Evolutionary conservation across 2,888 invertebrate species (phyloP), one percentile per base, ranked within the genome.

Genomic region (Drosophila sordidula): DNA sequence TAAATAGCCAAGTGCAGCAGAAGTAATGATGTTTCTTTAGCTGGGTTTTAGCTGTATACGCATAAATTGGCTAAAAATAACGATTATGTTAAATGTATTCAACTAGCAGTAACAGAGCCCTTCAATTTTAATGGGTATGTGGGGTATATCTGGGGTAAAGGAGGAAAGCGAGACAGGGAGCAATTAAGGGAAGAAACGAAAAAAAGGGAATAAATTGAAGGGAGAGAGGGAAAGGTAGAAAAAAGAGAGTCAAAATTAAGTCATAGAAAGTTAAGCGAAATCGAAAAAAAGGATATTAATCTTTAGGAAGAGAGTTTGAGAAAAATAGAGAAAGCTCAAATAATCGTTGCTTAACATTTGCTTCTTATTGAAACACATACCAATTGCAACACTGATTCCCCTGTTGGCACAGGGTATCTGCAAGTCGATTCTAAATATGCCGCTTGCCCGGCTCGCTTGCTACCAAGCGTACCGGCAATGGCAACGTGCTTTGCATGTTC

Each of bases 401-500:
- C 3, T 9, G 9, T 3, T 29, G 12, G 4, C 6, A 9, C n/a
- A 63, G 63, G 63, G 63, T 44, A 63, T 44, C n/a, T n/a, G 42
- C 9, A 25, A 14, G 63, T 32, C 29, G 55, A 5, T 6, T n/a
- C 9, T 29, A 29, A 3, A 1, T 8, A 8, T 18, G 18, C 18
- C 18, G 18, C 1, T 2, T 18, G 18, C 18, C 18, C 18, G 18
- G 39, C 9, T 25, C 38, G 11, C 26, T 14, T 49, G 25, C 11
- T 32, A 26, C 8, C 26, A 26, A 26, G 26, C 26, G 29, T 29
- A 9, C 29, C 34, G 39, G 16, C 42, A 52, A 22, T 41, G 58
- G 56, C 49, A 70, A 82, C 81, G 81, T 82, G 81, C 75, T 80
- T 80, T 75, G 81, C 86, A 81, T 81, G 72, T 68, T 11, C 34